Evolutionary conservation across 2,888 invertebrate species (phyloP).

Genomic region (Campoletis raptor): DNA sequence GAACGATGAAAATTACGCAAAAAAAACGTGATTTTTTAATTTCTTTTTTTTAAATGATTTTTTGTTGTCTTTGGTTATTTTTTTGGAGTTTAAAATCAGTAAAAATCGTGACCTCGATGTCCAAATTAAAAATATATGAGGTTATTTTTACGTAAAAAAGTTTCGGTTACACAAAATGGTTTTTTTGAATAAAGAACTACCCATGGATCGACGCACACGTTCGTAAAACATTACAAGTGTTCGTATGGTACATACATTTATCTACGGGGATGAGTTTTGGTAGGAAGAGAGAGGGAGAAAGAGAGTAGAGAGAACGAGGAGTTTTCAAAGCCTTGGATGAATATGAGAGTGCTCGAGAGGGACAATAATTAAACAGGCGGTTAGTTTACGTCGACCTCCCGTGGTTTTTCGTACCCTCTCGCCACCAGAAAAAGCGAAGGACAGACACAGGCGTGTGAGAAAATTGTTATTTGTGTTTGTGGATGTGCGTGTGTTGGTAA

Average conservation of each 20-base stretch:
- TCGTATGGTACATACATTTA: conserved; percentile 7
- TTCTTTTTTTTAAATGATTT: too few relatives aligned
- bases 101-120: too few relatives aligned
- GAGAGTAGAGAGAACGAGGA: conserved; percentile 20
- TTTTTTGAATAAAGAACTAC: neutral
- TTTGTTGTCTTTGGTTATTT: too few relatives aligned
- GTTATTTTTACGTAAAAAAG: too few relatives aligned
- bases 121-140: too few relatives aligned
- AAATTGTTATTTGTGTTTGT: conserved; percentile 15
- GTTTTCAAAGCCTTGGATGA: conserved; percentile 34
- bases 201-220: neutral
- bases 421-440: conserved; percentile 67
- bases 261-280: conserved; percentile 28
- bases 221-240: neutral
- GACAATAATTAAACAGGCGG: conserved; percentile 84
- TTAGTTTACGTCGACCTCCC: conserved; percentile 83
- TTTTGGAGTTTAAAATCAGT: too few relatives aligned
- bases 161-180: neutral
- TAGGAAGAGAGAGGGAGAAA: neutral
- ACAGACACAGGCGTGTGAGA: neutral
- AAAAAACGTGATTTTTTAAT: too few relatives aligned
- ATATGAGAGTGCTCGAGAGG: conserved; percentile 68
- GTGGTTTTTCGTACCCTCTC: conserved; percentile 74
- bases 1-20: too few relatives aligned
- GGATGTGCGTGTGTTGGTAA: conserved; percentile 18